A percentile compares a stretch with the other conserved stretches of the same genome.
These are phyloP conservation scores for Conomelus anceps DNA, from an alignment of 2,888 invertebrate species.

Conservation along the genomic window DNA sequence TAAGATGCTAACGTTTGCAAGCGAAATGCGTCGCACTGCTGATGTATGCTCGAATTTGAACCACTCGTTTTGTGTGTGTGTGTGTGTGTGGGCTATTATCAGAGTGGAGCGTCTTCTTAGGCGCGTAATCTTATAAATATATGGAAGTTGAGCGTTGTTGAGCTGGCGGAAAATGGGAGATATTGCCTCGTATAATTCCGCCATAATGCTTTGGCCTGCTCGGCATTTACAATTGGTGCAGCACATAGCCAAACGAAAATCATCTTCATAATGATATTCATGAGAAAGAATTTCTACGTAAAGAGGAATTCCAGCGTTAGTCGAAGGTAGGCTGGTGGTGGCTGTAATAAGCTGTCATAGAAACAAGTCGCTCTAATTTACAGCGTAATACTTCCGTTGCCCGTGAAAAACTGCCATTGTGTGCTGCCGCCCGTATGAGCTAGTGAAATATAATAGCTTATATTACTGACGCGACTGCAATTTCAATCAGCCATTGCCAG, in stretches of 20 bases:
- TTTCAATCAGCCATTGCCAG: not conserved
- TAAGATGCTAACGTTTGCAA: not conserved
- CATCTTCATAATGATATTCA: not conserved
- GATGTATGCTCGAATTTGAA: not conserved
- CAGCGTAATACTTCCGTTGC: not conserved
- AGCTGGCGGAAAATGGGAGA: not conserved
- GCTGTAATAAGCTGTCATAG: not conserved
- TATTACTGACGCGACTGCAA: not conserved
- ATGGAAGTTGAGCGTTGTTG: not conserved
- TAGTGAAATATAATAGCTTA: no score
- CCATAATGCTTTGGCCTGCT: not conserved
- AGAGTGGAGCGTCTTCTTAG: not conserved
- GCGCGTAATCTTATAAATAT: not conserved
- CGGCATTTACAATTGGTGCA: not conserved
- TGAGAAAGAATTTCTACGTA: not conserved
- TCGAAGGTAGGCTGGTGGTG: not conserved
- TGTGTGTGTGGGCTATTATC: no score
- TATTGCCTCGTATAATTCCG: not conserved
- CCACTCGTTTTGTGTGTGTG: not conserved
- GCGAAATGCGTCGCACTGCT: not conserved
- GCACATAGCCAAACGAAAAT: not conserved
- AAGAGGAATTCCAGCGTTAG: not conserved
- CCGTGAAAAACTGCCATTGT: not conserved
- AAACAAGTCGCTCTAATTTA: not conserved
- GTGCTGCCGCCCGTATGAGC: no score